These are phyloP conservation scores for Carassius carassius DNA, from an alignment of 2,113 vertebrate genomes.

Conservation along the genomic window DNA sequence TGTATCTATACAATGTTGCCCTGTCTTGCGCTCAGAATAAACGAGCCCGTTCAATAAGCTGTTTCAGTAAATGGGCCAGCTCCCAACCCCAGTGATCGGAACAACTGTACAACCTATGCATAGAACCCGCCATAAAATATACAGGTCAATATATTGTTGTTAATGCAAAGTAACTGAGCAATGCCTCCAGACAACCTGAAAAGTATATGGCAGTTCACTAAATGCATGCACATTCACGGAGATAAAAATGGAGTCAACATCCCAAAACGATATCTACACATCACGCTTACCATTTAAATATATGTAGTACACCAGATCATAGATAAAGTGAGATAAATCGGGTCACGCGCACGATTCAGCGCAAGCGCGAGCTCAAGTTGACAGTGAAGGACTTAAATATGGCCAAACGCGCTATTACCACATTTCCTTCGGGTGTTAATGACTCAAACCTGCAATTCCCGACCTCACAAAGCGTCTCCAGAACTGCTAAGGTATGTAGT, in stretches of 20 bases:
- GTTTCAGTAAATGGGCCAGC: slow-evolving; percentile 38
- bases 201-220: not conserved
- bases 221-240: not conserved
- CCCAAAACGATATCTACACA: not conserved
- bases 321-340: slow-evolving; percentile 25
- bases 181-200: not conserved
- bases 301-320: not conserved
- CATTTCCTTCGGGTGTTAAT: slow-evolving; percentile 25
- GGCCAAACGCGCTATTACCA: slow-evolving; percentile 16
- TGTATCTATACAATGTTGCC: not conserved
- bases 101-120: not conserved
- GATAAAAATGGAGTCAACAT: not conserved
- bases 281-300: not conserved
- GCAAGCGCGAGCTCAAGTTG: slow-evolving; percentile 19
- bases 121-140: slow-evolving; percentile 15
- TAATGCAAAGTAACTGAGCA: not conserved
- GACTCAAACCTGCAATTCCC: not conserved
- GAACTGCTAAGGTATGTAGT: not conserved
- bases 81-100: slow-evolving; percentile 25
- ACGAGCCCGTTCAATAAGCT: slow-evolving; percentile 20
- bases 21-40: slow-evolving; percentile 27
- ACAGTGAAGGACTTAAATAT: slow-evolving; percentile 14
- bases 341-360: slow-evolving; percentile 36
- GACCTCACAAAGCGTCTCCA: not conserved
- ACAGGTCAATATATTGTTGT: not conserved